phyloP scores from a whole-genome alignment of 2,888 invertebrate genomes.

The Drymonia ruficornis region DNA sequence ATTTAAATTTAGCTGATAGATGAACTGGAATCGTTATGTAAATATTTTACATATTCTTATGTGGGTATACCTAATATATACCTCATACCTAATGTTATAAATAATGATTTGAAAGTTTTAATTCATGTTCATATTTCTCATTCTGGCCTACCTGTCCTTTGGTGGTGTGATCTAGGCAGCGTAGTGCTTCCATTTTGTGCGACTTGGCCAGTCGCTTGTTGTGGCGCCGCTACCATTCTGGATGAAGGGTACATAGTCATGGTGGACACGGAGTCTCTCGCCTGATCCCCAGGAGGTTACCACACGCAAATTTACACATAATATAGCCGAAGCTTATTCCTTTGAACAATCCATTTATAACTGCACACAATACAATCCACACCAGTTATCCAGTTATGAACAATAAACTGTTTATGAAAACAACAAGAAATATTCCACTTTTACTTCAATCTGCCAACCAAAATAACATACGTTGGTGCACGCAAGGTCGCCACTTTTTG shows the following conservation, averaged over 20 bases:
- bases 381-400: background rate
- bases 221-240: constrained; percentile 77
- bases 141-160: constrained; percentile 74
- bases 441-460: constrained; percentile 57
- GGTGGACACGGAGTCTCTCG: constrained; percentile 58
- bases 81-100: too few species aligned
- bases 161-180: constrained; percentile 78
- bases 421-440: constrained; percentile 45
- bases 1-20: too few species aligned
- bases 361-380: constrained; percentile 18
- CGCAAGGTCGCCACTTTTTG: constrained; percentile 67
- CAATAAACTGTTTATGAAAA: constrained; percentile 10
- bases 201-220: constrained; percentile 74
- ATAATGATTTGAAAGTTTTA: too few species aligned
- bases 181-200: constrained; percentile 79
- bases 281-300: constrained; percentile 75
- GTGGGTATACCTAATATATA: too few species aligned
- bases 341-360: constrained; percentile 44
- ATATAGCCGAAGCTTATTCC: constrained; percentile 57
- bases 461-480: constrained; percentile 61
- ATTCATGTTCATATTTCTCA: too few species aligned
- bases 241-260: constrained; percentile 77
- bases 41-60: background rate
- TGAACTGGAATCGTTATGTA: too few species aligned
- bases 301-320: constrained; percentile 76